Conservation (phyloP, 2,113 vertebrate species). For the Electrona antarctica region DNA sequence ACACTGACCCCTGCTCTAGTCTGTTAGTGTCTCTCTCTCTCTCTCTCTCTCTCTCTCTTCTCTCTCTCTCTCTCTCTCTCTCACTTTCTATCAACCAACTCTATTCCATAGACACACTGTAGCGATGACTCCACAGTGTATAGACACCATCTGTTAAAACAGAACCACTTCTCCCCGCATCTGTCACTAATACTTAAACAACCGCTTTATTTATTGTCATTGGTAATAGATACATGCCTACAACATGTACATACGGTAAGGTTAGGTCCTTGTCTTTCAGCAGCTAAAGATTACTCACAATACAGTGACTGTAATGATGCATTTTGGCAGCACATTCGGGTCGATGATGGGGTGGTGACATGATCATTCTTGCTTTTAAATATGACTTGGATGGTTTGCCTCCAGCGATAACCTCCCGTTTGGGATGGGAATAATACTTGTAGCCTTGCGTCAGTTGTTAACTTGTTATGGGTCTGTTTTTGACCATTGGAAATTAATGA, state of each 20-base stretch:
- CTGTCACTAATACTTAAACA: conserved; percentile 20
- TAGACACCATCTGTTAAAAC: conserved; percentile 51
- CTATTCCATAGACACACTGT: not conserved
- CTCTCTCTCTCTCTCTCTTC: conserved; percentile 5
- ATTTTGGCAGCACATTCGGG: too few relatives aligned
- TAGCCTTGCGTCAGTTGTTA: too few relatives aligned
- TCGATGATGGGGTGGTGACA: too few relatives aligned
- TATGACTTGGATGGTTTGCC: too few relatives aligned
- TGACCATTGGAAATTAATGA: too few relatives aligned
- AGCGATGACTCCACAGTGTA: conserved; percentile 4
- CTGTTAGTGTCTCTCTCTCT: conserved; percentile 2
- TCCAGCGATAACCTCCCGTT: too few relatives aligned
- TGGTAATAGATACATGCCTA: conserved; percentile 17
- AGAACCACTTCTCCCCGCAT: conserved; percentile 4
- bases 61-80: not conserved
- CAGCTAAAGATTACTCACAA: not conserved
- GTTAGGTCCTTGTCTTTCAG: conserved; percentile 22
- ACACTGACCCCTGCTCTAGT: too few relatives aligned
- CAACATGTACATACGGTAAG: conserved; percentile 36
- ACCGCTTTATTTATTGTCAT: conserved; percentile 33
- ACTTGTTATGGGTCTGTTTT: too few relatives aligned
- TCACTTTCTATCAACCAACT: conserved; percentile 2
- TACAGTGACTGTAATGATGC: too few relatives aligned
- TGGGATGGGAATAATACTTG: too few relatives aligned
- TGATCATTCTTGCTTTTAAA: too few relatives aligned